These are phyloP conservation scores for Cheirogaleus major DNA, from an alignment of 2,797 vertebrate genomes.

Conservation along the genomic window DNA sequence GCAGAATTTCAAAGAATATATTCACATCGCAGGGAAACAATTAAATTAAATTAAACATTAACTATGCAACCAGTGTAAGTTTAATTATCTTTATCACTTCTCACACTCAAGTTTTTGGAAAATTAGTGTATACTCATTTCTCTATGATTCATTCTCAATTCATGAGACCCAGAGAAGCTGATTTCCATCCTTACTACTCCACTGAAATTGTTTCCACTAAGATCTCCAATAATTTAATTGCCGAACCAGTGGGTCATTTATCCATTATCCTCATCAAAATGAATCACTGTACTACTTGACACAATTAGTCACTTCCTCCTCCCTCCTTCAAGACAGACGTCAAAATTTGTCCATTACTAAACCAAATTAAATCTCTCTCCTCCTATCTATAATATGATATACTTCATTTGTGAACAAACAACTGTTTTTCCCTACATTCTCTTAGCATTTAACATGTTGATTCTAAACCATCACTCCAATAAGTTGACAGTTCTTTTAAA, in stretches of 20 bases:
- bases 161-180: neutral
- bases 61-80: neutral
- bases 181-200: neutral
- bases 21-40: constrained; percentile 34
- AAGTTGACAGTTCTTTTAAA: neutral
- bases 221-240: neutral
- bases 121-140: neutral
- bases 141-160: neutral
- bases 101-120: neutral
- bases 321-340: neutral
- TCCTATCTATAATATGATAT: neutral
- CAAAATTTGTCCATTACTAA: neutral
- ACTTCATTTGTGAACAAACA: neutral
- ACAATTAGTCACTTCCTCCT: neutral
- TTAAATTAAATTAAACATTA: neutral
- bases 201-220: neutral
- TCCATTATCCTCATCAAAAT: neutral
- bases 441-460: neutral
- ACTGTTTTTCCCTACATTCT: neutral
- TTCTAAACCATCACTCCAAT: neutral
- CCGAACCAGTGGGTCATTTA: neutral
- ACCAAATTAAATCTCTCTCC: neutral
- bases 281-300: neutral
- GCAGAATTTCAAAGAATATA: constrained; percentile 13
- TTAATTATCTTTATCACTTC: neutral